These are phyloP conservation scores for Teleiodes luculella DNA, from an alignment of 2,888 invertebrate species.

Conservation along the genomic window DNA sequence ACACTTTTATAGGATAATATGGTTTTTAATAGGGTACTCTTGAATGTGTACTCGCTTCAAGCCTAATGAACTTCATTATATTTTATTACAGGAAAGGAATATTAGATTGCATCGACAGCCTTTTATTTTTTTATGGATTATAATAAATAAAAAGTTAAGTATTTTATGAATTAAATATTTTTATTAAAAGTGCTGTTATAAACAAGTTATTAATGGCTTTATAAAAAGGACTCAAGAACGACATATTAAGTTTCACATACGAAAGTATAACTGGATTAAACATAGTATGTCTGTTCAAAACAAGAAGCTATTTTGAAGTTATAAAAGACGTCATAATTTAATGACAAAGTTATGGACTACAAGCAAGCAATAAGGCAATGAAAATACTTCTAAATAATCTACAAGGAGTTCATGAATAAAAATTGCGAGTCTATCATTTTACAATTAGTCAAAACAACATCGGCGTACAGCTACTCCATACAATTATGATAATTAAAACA, in stretches of 20 bases:
- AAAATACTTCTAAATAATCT: not conserved
- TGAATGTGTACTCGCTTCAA: slow-evolving; percentile 1
- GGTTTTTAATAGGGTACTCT: not conserved
- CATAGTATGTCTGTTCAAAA: not conserved
- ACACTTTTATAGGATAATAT: slow-evolving; percentile 14
- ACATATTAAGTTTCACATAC: slow-evolving; percentile 7
- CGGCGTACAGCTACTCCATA: too few relatives aligned
- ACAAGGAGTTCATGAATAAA: not conserved
- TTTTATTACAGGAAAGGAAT: slow-evolving; percentile 9
- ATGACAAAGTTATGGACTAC: not conserved
- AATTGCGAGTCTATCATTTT: slow-evolving; percentile 12
- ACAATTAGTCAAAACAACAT: slow-evolving; percentile 18
- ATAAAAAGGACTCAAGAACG: not conserved
- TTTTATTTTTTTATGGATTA: slow-evolving; percentile 12
- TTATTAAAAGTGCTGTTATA: slow-evolving; percentile 1
- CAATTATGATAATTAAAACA: too few relatives aligned
- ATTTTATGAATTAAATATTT: not conserved
- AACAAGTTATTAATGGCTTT: slow-evolving; percentile 12
- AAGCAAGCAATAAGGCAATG: not conserved
- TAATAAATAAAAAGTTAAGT: slow-evolving; percentile 5
- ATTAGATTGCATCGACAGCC: slow-evolving; percentile 13
- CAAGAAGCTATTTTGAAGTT: not conserved
- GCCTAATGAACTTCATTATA: slow-evolving; percentile 17
- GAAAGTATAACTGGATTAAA: slow-evolving; percentile 10
- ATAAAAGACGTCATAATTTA: slow-evolving; percentile 1